A percentile compares a stretch with the other conserved stretches of the same genome.
These are phyloP conservation scores for Heteractis magnifica DNA, from an alignment of 92 coral and sea anemone species.

Conservation along the genomic window DNA sequence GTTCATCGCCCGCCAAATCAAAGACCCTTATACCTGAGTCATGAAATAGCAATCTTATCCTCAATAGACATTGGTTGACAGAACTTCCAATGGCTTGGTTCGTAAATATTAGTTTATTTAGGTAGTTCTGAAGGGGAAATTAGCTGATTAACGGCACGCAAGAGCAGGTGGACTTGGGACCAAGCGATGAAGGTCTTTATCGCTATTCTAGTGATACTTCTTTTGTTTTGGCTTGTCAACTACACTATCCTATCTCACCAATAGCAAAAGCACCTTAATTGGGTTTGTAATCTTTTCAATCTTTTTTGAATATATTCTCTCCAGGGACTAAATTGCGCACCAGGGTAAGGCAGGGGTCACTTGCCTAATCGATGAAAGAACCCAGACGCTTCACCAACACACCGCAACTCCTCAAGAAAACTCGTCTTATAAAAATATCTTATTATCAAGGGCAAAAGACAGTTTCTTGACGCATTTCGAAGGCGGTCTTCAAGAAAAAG, in stretches of 20 bases:
- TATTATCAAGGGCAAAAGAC: neutral
- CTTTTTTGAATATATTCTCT: neutral
- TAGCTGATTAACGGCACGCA: slow-evolving; percentile 58
- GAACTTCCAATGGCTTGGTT: slow-evolving; percentile 29
- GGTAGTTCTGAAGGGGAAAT: slow-evolving; percentile 44
- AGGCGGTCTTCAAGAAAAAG: neutral
- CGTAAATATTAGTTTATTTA: slow-evolving; percentile 52
- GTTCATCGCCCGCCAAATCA: slow-evolving; percentile 37
- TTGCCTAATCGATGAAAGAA: neutral
- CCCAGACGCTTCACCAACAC: neutral
- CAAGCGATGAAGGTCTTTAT: slow-evolving; percentile 18
- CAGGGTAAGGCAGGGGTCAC: neutral
- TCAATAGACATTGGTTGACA: slow-evolving; percentile 36
- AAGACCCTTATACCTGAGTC: slow-evolving; percentile 19
- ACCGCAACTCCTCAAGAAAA: neutral
- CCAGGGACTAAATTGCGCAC: neutral
- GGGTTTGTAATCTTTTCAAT: neutral
- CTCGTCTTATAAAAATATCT: neutral
- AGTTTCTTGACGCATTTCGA: neutral
- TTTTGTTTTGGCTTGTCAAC: neutral
- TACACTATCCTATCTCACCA: neutral
- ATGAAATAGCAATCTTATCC: neutral
- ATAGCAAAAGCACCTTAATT: slow-evolving; percentile 5
- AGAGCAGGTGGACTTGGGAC: slow-evolving; percentile 44
- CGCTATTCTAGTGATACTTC: neutral